Evolutionary conservation across 2,888 invertebrate species (phyloP), one percentile per base, ranked within the genome.

Genomic region (Melanophora roralis): DNA sequence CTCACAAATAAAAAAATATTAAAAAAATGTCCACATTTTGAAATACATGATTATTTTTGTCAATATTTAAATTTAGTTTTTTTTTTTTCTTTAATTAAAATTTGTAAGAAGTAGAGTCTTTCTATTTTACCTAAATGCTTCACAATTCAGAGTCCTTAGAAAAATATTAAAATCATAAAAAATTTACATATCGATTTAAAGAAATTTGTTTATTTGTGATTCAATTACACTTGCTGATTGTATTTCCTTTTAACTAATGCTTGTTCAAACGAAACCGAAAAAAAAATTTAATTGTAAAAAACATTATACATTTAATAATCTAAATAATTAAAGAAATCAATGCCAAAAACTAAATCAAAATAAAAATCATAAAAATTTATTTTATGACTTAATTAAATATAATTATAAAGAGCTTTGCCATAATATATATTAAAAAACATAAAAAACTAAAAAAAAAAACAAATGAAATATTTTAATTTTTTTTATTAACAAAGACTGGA

Each of bases 401-500:
- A 72, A 78, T 32, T 81, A 67, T 77, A 75, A 75, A 78, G 82
- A 83, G 64, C 80, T 80, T 80, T 80, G 76, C 73, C 80, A 80
- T 72, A 76, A 51, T 80, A 75, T 68, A 78, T 72, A 73, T 74
- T 68, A 69, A 64, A 8, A 43, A 71, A 49, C 14, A 68, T 78
- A 49, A 32, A 38, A 34, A 32, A 62, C 27, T 2, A 45, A 76
- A 19, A 53, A 47, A 38, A n/a, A 23, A 40, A 47, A 23, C 23
- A 8, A 64, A 60, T 12, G 9, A 55, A 65, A 55, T 49, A 55
- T 53, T 67, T 55, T 57, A 62, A 27, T 53, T 45, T 36, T 71
- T 78, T 75, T 40, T 27, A 79, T 82, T 5, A 83, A 82, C 82
- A 83, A 84, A 84, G 83, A 84, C 83, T 83, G 83, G 83, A 82